Base-by-base conservation (phyloP, 2,888 invertebrate genomes). In the Flexamia atlantica region DNA sequence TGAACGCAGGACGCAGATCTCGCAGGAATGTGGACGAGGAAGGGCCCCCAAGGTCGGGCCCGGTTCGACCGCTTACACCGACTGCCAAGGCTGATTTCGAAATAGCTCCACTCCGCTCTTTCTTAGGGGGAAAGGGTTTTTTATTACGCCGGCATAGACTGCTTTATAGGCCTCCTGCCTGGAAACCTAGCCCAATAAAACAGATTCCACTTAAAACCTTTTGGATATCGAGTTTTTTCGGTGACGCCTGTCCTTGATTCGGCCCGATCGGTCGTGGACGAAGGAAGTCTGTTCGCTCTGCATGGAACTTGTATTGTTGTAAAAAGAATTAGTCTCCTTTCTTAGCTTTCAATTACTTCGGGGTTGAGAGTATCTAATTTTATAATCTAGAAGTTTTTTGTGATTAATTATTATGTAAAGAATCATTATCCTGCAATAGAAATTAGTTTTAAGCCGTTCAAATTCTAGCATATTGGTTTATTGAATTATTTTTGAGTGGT, bases 31-130 rank as follows among this genome's bases (percentile, higher is more conserved):
- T 72, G 1, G 42, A 32, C 23, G 10, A 30, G 72, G 72, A 72
- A 72, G 72, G 40, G 57, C 23, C 57, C 9, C 28, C 23, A 76
- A 30, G 76, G 23, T 20, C 23, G 50, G 25, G 17, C 40, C 72
- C 50, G 50, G 76, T 76, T 28, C 7, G 36, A 76, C 76, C 76
- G 28, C 76, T 72, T 76, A 36, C 46, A 76, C 17, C 40, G 5
- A 42, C 50, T 46, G 76, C 40, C 76, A 76, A 76, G 76, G 76
- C 50, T 76, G 76, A 36, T 76, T 76, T 76, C 76, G 50, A 76
- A 76, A 76, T 28, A 28, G 23, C 40, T 28, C 50, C 40, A 25
- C 76, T 4, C 20, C 23, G 72, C n/a, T 70, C 70, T 36, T 72
- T 72, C 72, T 42, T 12, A 72, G 36, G 32, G 68, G 76, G 28